Conservation (phyloP, 2,888 invertebrate genomes). For the Caenorhabditis sp. region DNA sequence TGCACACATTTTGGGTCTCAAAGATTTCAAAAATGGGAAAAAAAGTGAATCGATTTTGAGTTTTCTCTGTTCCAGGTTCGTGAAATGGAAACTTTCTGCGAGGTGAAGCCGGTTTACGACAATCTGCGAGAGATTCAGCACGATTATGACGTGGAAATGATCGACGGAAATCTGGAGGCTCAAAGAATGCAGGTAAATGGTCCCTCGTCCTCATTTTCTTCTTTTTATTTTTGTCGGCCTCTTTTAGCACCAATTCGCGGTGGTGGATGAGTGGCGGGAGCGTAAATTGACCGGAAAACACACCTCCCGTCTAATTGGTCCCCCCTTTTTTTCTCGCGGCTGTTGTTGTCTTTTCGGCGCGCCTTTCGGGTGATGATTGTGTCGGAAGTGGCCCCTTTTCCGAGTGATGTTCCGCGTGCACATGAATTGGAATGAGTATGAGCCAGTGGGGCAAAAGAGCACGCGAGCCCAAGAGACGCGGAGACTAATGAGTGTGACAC, state of each 20-base stretch:
- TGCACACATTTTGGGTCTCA: no score
- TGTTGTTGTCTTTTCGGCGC: not conserved
- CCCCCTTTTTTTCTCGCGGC: conserved; percentile 10
- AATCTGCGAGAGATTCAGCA: conserved; percentile 88
- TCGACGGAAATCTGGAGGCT: conserved; percentile 93
- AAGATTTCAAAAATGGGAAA: not conserved
- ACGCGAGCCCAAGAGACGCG: conserved; percentile 17
- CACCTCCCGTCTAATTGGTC: conserved; percentile 17
- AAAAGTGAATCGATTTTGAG: no score
- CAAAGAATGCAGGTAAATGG: conserved; percentile 86
- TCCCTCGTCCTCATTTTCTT: not conserved
- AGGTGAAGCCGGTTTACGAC: conserved; percentile 85
- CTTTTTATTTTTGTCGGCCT: conserved; percentile 6
- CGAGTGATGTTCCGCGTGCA: conserved; percentile 44
- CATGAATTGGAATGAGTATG: conserved; percentile 34
- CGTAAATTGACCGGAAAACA: conserved; percentile 26
- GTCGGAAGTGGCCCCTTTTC: conserved; percentile 24
- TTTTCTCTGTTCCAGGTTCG: conserved; percentile 21
- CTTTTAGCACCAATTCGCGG: conserved; percentile 3
- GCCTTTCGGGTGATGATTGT: not conserved
- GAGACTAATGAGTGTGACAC: conserved; percentile 50
- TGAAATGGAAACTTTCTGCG: conserved; percentile 17
- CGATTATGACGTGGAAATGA: conserved; percentile 87
- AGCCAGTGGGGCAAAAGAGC: conserved; percentile 5
- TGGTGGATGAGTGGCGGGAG: not conserved